Conservation (phyloP, 1,140 invertebrate genomes). For the silkworm (Bombyx mori) region DNA sequence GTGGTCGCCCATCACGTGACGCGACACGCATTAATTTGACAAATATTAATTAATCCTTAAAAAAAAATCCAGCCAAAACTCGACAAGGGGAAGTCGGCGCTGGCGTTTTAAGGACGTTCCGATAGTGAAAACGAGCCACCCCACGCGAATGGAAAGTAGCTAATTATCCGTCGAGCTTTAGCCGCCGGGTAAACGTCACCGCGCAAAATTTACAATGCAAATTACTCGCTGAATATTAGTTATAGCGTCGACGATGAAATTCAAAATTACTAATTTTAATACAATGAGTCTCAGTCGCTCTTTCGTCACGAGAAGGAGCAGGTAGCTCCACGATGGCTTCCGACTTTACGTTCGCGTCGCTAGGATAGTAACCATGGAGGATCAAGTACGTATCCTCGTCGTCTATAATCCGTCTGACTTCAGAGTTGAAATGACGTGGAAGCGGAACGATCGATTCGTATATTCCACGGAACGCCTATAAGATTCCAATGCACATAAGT, state of each 20-base stretch:
- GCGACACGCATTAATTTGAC: constrained; percentile 22
- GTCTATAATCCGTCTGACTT: constrained; percentile 7
- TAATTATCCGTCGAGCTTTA: constrained; percentile 68
- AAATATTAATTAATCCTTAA: constrained; percentile 23
- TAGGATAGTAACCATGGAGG: constrained; percentile 39
- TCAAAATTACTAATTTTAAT: constrained; percentile 70
- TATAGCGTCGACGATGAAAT: constrained; percentile 59
- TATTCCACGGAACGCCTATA: constrained; percentile 35
- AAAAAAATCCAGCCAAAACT: constrained; percentile 12
- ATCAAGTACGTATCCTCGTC: constrained; percentile 56
- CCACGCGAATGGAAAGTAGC: constrained; percentile 64
- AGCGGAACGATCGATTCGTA: constrained; percentile 49
- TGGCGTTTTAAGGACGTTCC: constrained; percentile 50
- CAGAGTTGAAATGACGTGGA: constrained; percentile 18
- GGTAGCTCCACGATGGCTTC: constrained; percentile 47
- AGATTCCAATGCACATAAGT: constrained; percentile 55
- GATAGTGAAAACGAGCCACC: constrained; percentile 29
- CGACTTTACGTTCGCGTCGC: constrained; percentile 18
- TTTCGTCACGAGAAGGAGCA: constrained; percentile 52
- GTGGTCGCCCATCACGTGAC: constrained; percentile 15
- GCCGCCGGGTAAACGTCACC: constrained; percentile 52
- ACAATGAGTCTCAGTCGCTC: constrained; percentile 57
- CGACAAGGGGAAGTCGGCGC: constrained; percentile 24
- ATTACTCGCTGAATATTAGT: constrained; percentile 62
- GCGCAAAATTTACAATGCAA: constrained; percentile 67